Evolutionary conservation across 2,888 invertebrate species (phyloP).

Genomic region (Nymphalis urticae): DNA sequence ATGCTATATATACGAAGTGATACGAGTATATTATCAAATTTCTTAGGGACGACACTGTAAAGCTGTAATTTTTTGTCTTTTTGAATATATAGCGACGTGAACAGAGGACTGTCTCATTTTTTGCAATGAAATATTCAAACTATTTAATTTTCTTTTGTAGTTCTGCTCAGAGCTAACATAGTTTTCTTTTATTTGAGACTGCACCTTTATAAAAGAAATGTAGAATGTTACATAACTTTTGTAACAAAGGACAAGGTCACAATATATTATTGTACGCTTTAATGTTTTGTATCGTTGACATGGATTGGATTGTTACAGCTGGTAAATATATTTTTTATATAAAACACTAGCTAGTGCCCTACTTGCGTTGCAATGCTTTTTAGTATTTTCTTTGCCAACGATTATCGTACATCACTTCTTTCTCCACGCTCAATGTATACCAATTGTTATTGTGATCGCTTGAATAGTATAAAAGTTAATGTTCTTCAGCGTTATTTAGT

Average conservation of each 20-base stretch:
- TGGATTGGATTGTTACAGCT: background rate
- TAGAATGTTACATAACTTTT: conserved; percentile 6
- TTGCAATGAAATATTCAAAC: conserved; percentile 20
- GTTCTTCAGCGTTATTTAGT: too few relatives aligned
- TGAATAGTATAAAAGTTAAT: too few relatives aligned
- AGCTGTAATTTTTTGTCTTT: background rate
- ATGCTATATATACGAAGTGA: too few relatives aligned
- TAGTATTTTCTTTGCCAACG: too few relatives aligned
- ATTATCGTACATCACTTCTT: too few relatives aligned
- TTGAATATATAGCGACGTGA: background rate
- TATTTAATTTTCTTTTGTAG: conserved; percentile 19
- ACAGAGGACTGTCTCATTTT: conserved; percentile 1
- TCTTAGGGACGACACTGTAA: background rate
- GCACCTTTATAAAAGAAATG: conserved; percentile 13
- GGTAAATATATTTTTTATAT: background rate
- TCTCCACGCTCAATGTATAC: too few relatives aligned
- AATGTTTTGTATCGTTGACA: conserved; percentile 7
- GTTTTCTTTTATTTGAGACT: conserved; percentile 14
- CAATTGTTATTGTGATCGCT: too few relatives aligned
- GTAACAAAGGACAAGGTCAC: conserved; percentile 19
- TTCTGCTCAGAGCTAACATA: conserved; percentile 16
- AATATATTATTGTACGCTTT: conserved; percentile 14
- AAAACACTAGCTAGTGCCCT: too few relatives aligned
- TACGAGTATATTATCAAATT: background rate
- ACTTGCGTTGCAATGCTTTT: too few relatives aligned